These are phyloP conservation scores for Zingel zingel DNA, from an alignment of 2,113 vertebrate genomes.

Conservation along the genomic window DNA sequence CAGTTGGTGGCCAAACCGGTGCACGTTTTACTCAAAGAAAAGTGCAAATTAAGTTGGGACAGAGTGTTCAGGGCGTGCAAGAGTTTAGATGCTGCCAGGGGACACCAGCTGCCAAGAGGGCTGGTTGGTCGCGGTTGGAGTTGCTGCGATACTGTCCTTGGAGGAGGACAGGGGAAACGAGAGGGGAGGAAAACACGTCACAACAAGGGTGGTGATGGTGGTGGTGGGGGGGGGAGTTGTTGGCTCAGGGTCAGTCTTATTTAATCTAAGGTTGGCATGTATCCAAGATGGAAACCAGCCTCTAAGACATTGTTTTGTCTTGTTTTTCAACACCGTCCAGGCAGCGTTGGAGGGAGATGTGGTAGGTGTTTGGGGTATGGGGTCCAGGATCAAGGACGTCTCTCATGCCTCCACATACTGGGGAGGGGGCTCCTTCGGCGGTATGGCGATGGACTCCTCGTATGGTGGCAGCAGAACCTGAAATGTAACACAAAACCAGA, in stretches of 20 bases:
- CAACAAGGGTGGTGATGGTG: slow-evolving; percentile 5
- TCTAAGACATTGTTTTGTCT: slow-evolving; percentile 35
- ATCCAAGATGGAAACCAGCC: slow-evolving; percentile 45
- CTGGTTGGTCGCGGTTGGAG: slow-evolving; percentile 4
- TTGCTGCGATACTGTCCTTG: slow-evolving; percentile 58
- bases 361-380: slow-evolving; percentile 10
- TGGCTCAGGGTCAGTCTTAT: slow-evolving; percentile 55
- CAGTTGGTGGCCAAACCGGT: slow-evolving; percentile 75
- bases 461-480: slow-evolving; percentile 94
- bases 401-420: slow-evolving; percentile 90
- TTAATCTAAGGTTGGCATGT: slow-evolving; percentile 58
- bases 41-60: slow-evolving; percentile 72
- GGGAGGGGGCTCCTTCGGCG: slow-evolving; percentile 92
- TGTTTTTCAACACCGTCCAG: slow-evolving; percentile 41
- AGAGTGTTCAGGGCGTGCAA: slow-evolving; percentile 40
- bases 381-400: slow-evolving; percentile 32
- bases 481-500: slow-evolving; percentile 27
- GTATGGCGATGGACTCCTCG: slow-evolving; percentile 87
- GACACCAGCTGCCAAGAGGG: slow-evolving; percentile 43
- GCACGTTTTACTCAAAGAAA: slow-evolving; percentile 67
- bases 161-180: slow-evolving; percentile 45
- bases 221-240: not conserved
- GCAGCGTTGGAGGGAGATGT: slow-evolving; percentile 29
- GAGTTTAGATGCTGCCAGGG: slow-evolving; percentile 42
- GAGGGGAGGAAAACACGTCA: slow-evolving; percentile 31